Evolutionary conservation across 2,113 vertebrate genomes (phyloP).

Genomic region (Chaetorhynchus papuensis): DNA sequence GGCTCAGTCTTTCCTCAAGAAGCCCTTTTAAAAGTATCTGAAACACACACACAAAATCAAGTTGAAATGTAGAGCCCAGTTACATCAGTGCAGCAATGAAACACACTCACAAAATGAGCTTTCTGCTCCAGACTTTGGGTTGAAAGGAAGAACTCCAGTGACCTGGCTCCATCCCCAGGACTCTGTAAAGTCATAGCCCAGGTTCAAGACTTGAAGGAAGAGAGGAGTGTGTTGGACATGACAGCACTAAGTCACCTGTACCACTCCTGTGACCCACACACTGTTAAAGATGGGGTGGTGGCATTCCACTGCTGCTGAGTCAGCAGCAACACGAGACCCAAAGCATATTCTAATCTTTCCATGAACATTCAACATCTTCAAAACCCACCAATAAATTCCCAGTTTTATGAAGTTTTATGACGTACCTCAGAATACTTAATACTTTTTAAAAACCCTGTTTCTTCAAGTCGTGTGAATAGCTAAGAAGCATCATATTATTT

Average conservation of each 20-base stretch:
- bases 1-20: not conserved
- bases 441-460: fast-evolving
- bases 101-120: not conserved
- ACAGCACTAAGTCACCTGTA: not conserved
- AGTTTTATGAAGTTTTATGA: not conserved
- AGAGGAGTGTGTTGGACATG: not conserved
- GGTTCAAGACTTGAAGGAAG: not conserved
- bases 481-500: not conserved
- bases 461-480: not conserved
- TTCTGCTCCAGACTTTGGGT: not conserved
- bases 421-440: not conserved
- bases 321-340: not conserved
- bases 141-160: not conserved
- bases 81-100: not conserved
- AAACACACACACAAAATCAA: not conserved
- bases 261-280: not conserved
- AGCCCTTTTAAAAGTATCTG: not conserved
- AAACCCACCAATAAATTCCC: not conserved
- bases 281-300: not conserved
- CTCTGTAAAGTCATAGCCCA: not conserved
- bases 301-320: not conserved
- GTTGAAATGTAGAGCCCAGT: not conserved
- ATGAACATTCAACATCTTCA: not conserved
- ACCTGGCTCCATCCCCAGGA: not conserved
- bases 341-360: not conserved